Evolutionary conservation across 2,113 vertebrate genomes (phyloP), one percentile per base, ranked within the genome.

Genomic region (Eclectus roratus): DNA sequence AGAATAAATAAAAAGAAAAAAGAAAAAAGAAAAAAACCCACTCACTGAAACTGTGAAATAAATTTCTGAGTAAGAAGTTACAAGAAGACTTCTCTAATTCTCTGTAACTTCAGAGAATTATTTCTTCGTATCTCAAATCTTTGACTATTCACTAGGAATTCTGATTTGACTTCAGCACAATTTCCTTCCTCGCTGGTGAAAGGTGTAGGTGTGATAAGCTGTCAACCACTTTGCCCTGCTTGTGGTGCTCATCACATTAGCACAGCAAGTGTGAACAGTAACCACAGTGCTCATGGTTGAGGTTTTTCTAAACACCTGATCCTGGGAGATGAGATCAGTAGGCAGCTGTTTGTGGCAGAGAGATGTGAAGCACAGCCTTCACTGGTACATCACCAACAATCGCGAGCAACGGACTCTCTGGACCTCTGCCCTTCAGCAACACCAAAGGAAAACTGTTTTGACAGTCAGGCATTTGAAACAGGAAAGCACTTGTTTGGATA

Each of bases 401-500:
- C 53, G 37, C 7, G 35, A 91, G 61, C 71, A 86, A 91, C 50
- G 0, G 11, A 37, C 25, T 68, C 60, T 65, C 56, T 91, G 89
- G 53, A 91, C 24, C 53, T 80, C 50, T 96, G 78, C 89, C 76
- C 58, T 90, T 66, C 79, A 88, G 50, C 71, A 83, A 37, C 58
- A 91, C 79, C 58, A 65, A 72, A 81, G 70, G 76, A 88, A 91
- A 95, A 89, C 27, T 83, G 79, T 80, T 95, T 82, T 78, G 90
- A 95, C 76, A 88, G 90, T 37, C 55, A 68, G 35, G 65, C 24
- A 76, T 88, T 94, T 92, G 78, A 88, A 90, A 96, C 88, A 93
- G 92, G 94, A 97, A 95, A 90, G 25, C 68, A 84, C 50, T 93
- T 93, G 76, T 93, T 95, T 88, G 72, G 92, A 96, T 81, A 84